A percentile compares a stretch with the other conserved stretches of the same genome.
phyloP scores from a whole-genome alignment of 2,113 vertebrate genomes.

The Aspiorhynchus laticeps region DNA sequence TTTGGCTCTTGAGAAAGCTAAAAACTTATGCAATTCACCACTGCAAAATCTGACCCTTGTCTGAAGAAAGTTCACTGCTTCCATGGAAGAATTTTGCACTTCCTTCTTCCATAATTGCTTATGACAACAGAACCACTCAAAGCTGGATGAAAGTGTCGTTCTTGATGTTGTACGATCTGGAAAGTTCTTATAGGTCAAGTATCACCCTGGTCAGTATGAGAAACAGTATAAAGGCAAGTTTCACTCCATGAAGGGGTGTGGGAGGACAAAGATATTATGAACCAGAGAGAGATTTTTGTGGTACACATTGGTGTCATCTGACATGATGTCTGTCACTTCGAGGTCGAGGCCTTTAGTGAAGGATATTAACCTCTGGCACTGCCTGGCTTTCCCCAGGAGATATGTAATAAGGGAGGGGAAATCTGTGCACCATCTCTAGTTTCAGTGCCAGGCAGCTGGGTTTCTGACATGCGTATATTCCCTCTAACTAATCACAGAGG shows the following conservation, averaged over 20 bases:
- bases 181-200: slow-evolving; percentile 4
- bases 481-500: slow-evolving; percentile 38
- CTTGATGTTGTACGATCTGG: neutral
- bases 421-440: slow-evolving; percentile 51
- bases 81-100: neutral
- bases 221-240: neutral
- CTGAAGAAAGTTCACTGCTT: neutral
- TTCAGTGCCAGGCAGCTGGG: slow-evolving; percentile 47
- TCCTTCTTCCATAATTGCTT: neutral
- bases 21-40: neutral
- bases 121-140: neutral
- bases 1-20: slow-evolving; percentile 1
- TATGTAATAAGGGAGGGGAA: slow-evolving; percentile 54
- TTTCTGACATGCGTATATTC: slow-evolving; percentile 28
- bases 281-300: slow-evolving; percentile 3
- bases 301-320: slow-evolving; percentile 35
- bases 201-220: neutral
- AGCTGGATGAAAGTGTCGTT: neutral
- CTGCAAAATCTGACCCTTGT: neutral
- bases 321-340: slow-evolving; percentile 34
- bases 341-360: slow-evolving; percentile 46
- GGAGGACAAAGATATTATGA: neutral
- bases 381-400: slow-evolving; percentile 51
- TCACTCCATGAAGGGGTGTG: neutral
- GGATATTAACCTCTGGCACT: slow-evolving; percentile 47